These are phyloP conservation scores for Nothocercus julius DNA, from an alignment of 2,113 vertebrate genomes.

Conservation along the genomic window DNA sequence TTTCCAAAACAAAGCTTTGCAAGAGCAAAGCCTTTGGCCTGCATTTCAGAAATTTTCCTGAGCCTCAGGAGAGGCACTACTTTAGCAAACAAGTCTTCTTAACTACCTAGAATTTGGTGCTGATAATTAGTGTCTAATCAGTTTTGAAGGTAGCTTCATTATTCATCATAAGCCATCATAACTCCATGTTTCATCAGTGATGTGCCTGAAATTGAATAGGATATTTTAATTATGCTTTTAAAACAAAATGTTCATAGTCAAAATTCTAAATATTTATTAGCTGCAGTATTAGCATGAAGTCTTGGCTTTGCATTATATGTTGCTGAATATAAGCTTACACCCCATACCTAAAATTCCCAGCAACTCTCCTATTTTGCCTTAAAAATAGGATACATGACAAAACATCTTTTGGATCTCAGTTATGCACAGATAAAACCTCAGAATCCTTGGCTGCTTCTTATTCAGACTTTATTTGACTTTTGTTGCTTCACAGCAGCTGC, in stretches of 20 bases:
- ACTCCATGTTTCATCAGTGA: not conserved
- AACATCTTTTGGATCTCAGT: not conserved
- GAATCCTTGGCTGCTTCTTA: not conserved
- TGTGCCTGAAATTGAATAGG: not conserved
- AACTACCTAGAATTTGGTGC: not conserved
- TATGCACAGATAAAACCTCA: not conserved
- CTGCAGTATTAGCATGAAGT: not conserved
- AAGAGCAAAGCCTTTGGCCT: not conserved
- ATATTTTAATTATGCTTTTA: not conserved
- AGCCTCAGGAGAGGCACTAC: not conserved
- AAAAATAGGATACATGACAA: not conserved
- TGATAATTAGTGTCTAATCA: not conserved
- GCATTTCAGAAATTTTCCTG: not conserved
- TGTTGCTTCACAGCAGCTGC: not conserved
- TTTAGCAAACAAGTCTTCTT: not conserved
- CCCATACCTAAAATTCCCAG: not conserved
- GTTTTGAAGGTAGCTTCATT: not conserved
- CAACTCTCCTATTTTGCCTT: not conserved
- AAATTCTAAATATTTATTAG: not conserved
- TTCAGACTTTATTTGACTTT: not conserved
- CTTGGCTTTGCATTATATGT: not conserved
- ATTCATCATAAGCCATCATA: not conserved
- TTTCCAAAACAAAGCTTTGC: not conserved
- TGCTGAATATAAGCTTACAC: not conserved
- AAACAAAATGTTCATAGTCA: not conserved